Base-by-base conservation (phyloP, 2,113 vertebrate species). In the Neoarius graeffei region DNA sequence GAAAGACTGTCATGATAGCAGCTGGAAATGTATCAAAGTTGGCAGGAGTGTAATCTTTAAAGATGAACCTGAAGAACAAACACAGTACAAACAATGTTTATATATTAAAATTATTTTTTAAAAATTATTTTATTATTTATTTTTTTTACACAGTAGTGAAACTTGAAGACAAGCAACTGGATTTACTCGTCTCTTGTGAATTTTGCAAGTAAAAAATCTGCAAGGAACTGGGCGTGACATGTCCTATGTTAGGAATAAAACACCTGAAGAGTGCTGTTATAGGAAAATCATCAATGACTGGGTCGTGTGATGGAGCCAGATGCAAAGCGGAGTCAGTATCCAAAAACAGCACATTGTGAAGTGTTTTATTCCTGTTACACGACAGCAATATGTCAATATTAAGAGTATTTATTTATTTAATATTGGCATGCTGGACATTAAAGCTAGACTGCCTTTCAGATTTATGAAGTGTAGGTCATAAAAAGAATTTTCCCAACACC, bases 1-100 rank as follows among this genome's bases (percentile, higher is more conserved):
- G 95, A 94, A 96, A 96, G 91, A 96, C 95, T 73, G 95, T 96
- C 95, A 96, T 96, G 92, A 96, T 95, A 89, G 95, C 92, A 90
- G 95, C 95, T 93, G 95, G 95, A 95, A 96, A 96, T 57, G 95
- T 96, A 93, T 96, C 95, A 93, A 96, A 96, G 94, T 96, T 96
- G 92, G 95, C 95, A 90, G 95, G 95, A 91, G 95, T 96, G 93
- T 96, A 96, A 93, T 96, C 95, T 93, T 96, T 95, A 95, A 96
- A 96, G 92, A 95, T 96, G 94, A 96, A 96, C 94, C 95, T 96
- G 86, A 84, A 91, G 71, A 71, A 91, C 84, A 88, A 57, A 92
- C 73, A 50, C 23, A 80, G 62, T 5, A 74, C 57, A 66, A 19
- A 84, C 19, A 59, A 35, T 59, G 14, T 17, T 27, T 27, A n/a